Evolutionary conservation across 2,113 vertebrate genomes (phyloP).

Genomic region (Malurus melanocephalus): DNA sequence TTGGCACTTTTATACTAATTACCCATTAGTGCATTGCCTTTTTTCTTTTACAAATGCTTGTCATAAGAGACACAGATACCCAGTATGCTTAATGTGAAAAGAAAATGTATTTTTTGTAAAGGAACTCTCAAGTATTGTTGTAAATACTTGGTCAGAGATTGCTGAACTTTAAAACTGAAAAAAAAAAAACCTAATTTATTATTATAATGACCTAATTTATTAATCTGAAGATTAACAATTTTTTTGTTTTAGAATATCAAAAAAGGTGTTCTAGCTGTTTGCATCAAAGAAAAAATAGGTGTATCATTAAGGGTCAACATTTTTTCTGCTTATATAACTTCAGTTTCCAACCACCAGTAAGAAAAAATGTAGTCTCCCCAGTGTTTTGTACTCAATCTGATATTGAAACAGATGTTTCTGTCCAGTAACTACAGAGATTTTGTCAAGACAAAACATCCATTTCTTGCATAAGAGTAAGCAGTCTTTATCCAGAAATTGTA

Average conservation of each 20-base stretch:
- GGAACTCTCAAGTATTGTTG: slow-evolving; percentile 92
- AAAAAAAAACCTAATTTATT: slow-evolving; percentile 87
- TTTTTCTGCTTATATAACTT: slow-evolving; percentile 72
- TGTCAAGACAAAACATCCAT: slow-evolving; percentile 77
- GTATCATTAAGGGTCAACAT: slow-evolving; percentile 79
- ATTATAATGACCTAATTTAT: slow-evolving; percentile 93
- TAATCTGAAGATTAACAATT: slow-evolving; percentile 84
- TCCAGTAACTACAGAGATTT: slow-evolving; percentile 73
- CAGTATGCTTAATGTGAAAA: slow-evolving; percentile 85
- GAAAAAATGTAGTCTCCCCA: slow-evolving; percentile 62
- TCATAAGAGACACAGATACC: slow-evolving; percentile 80
- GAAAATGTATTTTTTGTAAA: slow-evolving; percentile 83
- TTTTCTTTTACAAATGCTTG: slow-evolving; percentile 81
- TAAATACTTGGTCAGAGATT: slow-evolving; percentile 92
- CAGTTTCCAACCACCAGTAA: slow-evolving; percentile 71
- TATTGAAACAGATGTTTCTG: slow-evolving; percentile 73
- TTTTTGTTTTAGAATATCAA: slow-evolving; percentile 83
- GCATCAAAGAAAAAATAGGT: slow-evolving; percentile 77
- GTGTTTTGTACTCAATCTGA: slow-evolving; percentile 65
- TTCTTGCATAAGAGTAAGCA: slow-evolving; percentile 76
- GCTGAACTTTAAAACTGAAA: slow-evolving; percentile 83
- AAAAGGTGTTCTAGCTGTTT: slow-evolving; percentile 83
- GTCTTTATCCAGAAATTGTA: slow-evolving; percentile 77
- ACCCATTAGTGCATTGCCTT: slow-evolving; percentile 79
- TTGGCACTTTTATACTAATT: slow-evolving; percentile 89